These are phyloP conservation scores for Prunella fulvescens DNA, from an alignment of 2,113 vertebrate genomes.

Conservation along the genomic window DNA sequence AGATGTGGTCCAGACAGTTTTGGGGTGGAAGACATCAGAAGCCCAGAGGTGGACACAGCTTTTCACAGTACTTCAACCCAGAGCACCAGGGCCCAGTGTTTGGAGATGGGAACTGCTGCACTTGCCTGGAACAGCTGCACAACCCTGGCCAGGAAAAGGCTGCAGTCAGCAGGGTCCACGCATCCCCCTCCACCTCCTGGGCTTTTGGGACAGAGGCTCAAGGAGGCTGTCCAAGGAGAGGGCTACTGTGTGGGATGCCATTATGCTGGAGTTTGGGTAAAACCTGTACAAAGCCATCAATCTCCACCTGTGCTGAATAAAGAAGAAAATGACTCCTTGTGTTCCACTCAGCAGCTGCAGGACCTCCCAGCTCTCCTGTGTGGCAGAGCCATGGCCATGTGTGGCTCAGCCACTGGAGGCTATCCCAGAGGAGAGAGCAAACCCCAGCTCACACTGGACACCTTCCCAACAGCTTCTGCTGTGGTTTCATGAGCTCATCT, in stretches of 20 bases:
- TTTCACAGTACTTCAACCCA: background rate
- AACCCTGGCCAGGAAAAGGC: background rate
- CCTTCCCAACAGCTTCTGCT: background rate
- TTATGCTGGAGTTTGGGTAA: background rate
- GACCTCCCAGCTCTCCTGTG: background rate
- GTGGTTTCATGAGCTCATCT: background rate
- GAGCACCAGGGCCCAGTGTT: background rate
- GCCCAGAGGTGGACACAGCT: background rate
- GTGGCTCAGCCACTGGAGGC: background rate
- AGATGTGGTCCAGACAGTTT: background rate
- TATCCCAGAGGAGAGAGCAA: background rate
- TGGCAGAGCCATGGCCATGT: background rate
- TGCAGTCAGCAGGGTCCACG: background rate
- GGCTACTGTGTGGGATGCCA: background rate
- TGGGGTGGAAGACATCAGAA: background rate
- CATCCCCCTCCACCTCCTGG: background rate
- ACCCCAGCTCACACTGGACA: background rate
- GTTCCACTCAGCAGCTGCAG: background rate
- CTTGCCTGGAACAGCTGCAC: background rate
- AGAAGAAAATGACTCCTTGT: background rate
- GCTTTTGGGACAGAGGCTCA: background rate
- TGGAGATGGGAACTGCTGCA: accelerated
- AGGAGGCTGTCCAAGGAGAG: background rate
- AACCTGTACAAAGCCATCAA: background rate
- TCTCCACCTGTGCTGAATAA: background rate